Evolutionary conservation across 2,113 vertebrate species (phyloP).

Genomic region (Taurulus bubalis): DNA sequence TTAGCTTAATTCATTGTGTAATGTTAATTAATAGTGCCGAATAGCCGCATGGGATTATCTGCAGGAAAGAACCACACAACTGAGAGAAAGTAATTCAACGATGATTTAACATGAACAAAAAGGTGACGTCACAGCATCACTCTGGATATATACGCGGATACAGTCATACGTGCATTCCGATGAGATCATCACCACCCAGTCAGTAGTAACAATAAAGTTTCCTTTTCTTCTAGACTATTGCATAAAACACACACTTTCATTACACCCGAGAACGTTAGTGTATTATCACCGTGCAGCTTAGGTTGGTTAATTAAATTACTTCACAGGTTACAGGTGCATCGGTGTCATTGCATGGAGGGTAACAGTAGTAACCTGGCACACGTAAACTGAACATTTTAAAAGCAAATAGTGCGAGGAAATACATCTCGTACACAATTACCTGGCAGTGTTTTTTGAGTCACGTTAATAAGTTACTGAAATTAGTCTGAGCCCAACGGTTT

Average conservation of each 20-base stretch:
- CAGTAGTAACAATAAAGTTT: slow-evolving; percentile 4
- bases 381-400: background rate
- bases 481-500: slow-evolving; percentile 45
- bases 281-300: background rate
- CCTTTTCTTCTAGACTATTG: background rate
- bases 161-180: background rate
- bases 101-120: background rate
- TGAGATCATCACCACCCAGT: slow-evolving; percentile 2
- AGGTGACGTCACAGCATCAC: background rate
- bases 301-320: background rate
- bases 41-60: slow-evolving; percentile 4
- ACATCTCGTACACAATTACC: background rate
- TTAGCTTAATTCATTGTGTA: slow-evolving; percentile 60
- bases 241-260: background rate
- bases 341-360: slow-evolving; percentile 28
- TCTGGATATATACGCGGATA: background rate
- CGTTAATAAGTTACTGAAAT: slow-evolving; percentile 23
- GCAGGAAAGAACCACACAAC: slow-evolving; percentile 2
- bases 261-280: background rate
- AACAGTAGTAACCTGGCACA: background rate
- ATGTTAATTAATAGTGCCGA: slow-evolving; percentile 62
- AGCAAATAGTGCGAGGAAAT: background rate
- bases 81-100: background rate
- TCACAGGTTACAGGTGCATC: slow-evolving; percentile 51
- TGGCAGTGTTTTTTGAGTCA: background rate